phyloP scores from a whole-genome alignment of 2,113 vertebrate genomes.

The Dasyurus viverrinus region DNA sequence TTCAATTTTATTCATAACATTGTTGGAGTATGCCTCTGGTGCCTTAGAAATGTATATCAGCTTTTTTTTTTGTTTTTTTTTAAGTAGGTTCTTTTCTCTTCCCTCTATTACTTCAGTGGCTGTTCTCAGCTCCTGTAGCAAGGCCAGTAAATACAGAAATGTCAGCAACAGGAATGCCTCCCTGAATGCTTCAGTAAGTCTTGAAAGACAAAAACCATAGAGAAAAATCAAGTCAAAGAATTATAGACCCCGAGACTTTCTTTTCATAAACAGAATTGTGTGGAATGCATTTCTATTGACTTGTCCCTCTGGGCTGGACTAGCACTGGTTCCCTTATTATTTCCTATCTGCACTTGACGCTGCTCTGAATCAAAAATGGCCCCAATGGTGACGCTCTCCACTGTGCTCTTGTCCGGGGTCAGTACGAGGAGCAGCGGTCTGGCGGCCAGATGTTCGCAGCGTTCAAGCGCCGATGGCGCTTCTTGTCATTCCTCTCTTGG shows the following conservation, averaged over 20 bases:
- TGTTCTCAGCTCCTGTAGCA: not conserved
- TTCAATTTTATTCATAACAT: slow-evolving; percentile 32
- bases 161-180: slow-evolving; percentile 7
- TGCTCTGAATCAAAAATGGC: not conserved
- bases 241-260: slow-evolving; percentile 16
- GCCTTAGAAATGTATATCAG: not conserved
- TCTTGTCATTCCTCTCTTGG: not conserved
- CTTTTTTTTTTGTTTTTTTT: not conserved
- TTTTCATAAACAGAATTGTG: not conserved
- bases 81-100: not conserved
- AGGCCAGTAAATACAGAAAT: slow-evolving; percentile 12
- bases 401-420: not conserved
- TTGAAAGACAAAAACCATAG: not conserved
- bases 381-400: not conserved
- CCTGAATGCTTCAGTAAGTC: slow-evolving; percentile 8
- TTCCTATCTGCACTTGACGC: not conserved
- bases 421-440: not conserved
- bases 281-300: not conserved
- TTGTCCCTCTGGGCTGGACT: slow-evolving; percentile 16
- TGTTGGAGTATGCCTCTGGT: not conserved
- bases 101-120: not conserved
- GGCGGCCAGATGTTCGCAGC: not conserved
- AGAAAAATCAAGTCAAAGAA: not conserved
- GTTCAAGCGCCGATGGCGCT: not conserved
- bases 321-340: not conserved